Evolutionary conservation across 1,140 invertebrate species (phyloP).

Genomic region (Copidosoma floridanum): DNA sequence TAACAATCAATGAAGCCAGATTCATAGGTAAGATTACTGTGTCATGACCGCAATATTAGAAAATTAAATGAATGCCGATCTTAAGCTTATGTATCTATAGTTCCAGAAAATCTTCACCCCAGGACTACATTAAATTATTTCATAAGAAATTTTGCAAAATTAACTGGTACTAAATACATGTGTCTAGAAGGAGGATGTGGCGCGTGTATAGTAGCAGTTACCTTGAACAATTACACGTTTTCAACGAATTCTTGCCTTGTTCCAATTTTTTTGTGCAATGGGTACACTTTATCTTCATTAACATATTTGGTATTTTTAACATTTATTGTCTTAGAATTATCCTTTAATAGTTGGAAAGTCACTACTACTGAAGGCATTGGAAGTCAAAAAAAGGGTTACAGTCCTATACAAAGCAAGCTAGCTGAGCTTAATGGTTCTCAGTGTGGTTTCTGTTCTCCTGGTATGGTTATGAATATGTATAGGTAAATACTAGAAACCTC

Average conservation of each 20-base stretch:
- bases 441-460: constrained; percentile 79
- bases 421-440: constrained; percentile 74
- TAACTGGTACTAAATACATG: constrained; percentile 77
- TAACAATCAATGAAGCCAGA: too few relatives aligned
- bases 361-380: constrained; percentile 78
- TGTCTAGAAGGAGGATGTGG: constrained; percentile 84
- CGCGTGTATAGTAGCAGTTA: constrained; percentile 70
- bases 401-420: constrained; percentile 66
- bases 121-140: constrained; percentile 68
- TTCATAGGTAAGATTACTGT: too few relatives aligned
- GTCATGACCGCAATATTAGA: too few relatives aligned
- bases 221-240: constrained; percentile 58
- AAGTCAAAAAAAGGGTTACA: constrained; percentile 66
- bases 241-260: constrained; percentile 68
- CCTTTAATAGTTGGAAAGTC: constrained; percentile 74
- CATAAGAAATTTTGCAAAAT: constrained; percentile 64
- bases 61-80: too few relatives aligned
- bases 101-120: constrained; percentile 46
- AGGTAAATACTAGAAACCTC: too few relatives aligned
- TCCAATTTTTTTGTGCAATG: constrained; percentile 48
- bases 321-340: not conserved
- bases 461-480: constrained; percentile 84
- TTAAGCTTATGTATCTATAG: too few relatives aligned
- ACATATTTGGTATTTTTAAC: not conserved
- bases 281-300: constrained; percentile 56